Conservation (phyloP, 2,113 vertebrate species). For the Mixornis gularis region DNA sequence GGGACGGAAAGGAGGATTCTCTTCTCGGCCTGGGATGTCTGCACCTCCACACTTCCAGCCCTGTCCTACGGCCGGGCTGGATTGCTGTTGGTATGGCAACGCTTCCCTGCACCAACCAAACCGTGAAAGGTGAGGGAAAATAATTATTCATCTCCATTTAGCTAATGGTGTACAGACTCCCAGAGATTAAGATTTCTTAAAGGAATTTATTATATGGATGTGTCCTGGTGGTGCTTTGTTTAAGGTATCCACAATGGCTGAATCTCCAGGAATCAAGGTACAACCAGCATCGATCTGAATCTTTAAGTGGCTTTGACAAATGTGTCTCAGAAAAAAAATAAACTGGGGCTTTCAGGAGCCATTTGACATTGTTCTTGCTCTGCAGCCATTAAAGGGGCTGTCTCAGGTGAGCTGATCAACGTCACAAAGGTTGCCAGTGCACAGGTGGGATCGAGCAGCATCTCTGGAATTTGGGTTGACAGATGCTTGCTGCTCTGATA, state of each 20-base stretch:
- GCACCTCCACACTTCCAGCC: constrained; percentile 15
- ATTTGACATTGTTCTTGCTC: not conserved
- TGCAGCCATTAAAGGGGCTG: not conserved
- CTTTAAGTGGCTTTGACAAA: not conserved
- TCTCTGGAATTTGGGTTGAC: not conserved
- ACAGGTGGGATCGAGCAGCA: not conserved
- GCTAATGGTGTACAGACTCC: not conserved
- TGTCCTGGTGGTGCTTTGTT: not conserved
- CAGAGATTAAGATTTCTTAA: not conserved
- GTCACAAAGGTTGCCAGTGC: not conserved
- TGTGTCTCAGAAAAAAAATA: not conserved
- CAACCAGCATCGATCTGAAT: not conserved
- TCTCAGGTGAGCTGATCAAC: not conserved
- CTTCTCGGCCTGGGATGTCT: constrained; percentile 2
- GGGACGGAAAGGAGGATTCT: not conserved
- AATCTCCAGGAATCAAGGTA: not conserved
- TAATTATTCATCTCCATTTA: constrained; percentile 45
- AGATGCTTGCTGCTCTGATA: not conserved
- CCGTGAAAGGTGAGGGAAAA: constrained; percentile 30
- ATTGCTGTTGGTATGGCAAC: constrained; percentile 53
- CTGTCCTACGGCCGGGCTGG: not conserved
- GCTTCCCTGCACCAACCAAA: constrained; percentile 31
- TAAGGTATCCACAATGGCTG: not conserved
- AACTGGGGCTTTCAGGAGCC: not conserved
- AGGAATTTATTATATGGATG: not conserved